phyloP scores from a whole-genome alignment of 2,113 vertebrate genomes.

The Myotis davidii region DNA sequence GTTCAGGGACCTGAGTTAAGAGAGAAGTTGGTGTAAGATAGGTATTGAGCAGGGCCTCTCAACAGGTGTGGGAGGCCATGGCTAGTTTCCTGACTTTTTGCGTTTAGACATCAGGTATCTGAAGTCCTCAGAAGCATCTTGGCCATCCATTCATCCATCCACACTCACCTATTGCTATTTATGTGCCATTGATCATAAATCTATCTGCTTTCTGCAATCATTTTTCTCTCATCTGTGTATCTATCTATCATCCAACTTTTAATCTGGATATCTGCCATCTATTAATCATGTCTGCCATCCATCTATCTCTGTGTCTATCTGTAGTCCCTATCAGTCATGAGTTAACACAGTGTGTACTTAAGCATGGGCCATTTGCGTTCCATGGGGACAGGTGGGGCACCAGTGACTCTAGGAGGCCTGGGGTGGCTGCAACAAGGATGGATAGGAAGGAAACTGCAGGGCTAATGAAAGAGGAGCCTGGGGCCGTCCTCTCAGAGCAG shows the following conservation, averaged over 20 bases:
- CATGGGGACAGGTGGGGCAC: not conserved
- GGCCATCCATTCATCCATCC: constrained; percentile 49
- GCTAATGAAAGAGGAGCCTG: not conserved
- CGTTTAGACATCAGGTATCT: constrained; percentile 6
- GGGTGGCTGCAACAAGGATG: not conserved
- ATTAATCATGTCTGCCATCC: constrained; percentile 75
- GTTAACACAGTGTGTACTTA: constrained; percentile 68
- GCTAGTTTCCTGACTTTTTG: constrained; percentile 42
- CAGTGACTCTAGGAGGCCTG: not conserved
- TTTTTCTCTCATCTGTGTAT: constrained; percentile 72
- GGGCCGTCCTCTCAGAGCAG: not conserved
- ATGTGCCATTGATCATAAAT: constrained; percentile 61
- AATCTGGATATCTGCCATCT: constrained; percentile 73
- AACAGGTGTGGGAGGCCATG: not conserved
- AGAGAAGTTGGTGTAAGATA: not conserved
- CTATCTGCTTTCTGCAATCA: constrained; percentile 63
- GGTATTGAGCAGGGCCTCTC: not conserved
- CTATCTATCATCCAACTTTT: constrained; percentile 79
- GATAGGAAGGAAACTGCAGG: not conserved
- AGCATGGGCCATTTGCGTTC: not conserved
- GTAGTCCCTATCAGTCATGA: constrained; percentile 65
- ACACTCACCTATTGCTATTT: constrained; percentile 53
- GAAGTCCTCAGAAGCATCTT: constrained; percentile 30
- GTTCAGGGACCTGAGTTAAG: not conserved
- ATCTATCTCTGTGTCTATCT: constrained; percentile 69